A percentile compares a stretch with the other conserved stretches of the same genome.
These are phyloP conservation scores for Nasonia giraulti DNA, from an alignment of 1,140 invertebrate genomes.

Conservation along the genomic window DNA sequence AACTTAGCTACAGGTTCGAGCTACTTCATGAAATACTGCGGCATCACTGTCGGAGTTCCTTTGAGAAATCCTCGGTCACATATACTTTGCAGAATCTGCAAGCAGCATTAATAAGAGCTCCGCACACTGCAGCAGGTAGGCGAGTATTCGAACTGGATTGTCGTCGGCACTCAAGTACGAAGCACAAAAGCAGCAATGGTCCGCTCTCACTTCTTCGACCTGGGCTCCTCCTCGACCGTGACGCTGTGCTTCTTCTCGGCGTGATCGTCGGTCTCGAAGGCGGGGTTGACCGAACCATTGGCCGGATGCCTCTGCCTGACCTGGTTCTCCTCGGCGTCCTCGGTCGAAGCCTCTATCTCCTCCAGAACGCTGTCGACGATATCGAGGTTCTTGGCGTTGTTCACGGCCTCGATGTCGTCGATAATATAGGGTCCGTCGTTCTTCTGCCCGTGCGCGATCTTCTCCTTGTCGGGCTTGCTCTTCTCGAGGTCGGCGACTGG, in stretches of 20 bases:
- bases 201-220: constrained; percentile 11
- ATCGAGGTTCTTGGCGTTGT: constrained; percentile 65
- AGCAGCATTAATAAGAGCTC: too few relatives aligned
- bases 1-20: too few relatives aligned
- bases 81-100: too few relatives aligned
- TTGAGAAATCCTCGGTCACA: too few relatives aligned
- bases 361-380: constrained; percentile 60
- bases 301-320: constrained; percentile 64
- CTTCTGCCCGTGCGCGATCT: constrained; percentile 44
- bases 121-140: neutral
- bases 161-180: constrained; percentile 28
- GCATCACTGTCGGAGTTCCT: too few relatives aligned
- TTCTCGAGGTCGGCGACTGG: constrained; percentile 40
- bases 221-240: constrained; percentile 54
- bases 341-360: constrained; percentile 54
- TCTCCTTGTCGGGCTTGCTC: constrained; percentile 28
- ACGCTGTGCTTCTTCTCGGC: constrained; percentile 52
- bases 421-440: constrained; percentile 16
- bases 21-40: too few relatives aligned
- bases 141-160: constrained; percentile 36
- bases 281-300: constrained; percentile 73
- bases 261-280: constrained; percentile 67
- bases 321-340: constrained; percentile 44
- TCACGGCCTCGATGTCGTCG: constrained; percentile 55
- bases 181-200: neutral